Evolutionary conservation across 2,113 vertebrate species (phyloP).

Genomic region (Notiomystis cincta): DNA sequence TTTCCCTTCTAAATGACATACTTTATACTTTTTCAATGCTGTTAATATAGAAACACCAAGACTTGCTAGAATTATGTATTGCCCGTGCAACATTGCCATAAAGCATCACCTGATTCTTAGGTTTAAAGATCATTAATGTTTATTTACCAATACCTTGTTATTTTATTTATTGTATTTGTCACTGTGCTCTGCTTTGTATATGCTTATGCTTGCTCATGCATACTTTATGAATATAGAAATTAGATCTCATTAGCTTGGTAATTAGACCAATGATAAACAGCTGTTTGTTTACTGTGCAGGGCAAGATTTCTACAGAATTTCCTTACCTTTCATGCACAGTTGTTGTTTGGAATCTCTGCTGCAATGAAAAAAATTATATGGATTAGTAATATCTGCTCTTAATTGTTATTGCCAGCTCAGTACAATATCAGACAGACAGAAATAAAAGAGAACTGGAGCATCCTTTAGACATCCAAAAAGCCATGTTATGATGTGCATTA

Average conservation of each 20-base stretch:
- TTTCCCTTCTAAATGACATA: background rate
- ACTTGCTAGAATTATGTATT: background rate
- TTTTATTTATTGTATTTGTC: slow-evolving; percentile 87
- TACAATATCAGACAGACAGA: background rate
- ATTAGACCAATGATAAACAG: slow-evolving; percentile 91
- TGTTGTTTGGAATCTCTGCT: slow-evolving; percentile 19
- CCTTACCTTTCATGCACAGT: slow-evolving; percentile 69
- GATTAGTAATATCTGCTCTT: slow-evolving; percentile 25
- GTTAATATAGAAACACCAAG: background rate
- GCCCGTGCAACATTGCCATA: background rate
- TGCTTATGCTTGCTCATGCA: slow-evolving; percentile 79
- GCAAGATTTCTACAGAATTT: slow-evolving; percentile 70
- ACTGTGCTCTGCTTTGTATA: slow-evolving; percentile 79
- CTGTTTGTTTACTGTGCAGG: slow-evolving; percentile 79
- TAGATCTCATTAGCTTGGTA: slow-evolving; percentile 92
- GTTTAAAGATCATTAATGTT: slow-evolving; percentile 71
- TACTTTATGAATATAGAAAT: slow-evolving; percentile 87
- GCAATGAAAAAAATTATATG: background rate
- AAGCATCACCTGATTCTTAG: background rate
- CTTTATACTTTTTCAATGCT: background rate
- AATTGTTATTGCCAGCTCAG: slow-evolving; percentile 46
- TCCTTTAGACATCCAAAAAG: background rate
- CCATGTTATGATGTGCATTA: background rate
- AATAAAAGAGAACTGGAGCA: background rate
- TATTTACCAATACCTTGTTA: slow-evolving; percentile 77